A percentile compares a stretch with the other conserved stretches of the same genome.
These are phyloP conservation scores for Limenitis camilla DNA, from an alignment of 2,888 invertebrate species.

Conservation along the genomic window DNA sequence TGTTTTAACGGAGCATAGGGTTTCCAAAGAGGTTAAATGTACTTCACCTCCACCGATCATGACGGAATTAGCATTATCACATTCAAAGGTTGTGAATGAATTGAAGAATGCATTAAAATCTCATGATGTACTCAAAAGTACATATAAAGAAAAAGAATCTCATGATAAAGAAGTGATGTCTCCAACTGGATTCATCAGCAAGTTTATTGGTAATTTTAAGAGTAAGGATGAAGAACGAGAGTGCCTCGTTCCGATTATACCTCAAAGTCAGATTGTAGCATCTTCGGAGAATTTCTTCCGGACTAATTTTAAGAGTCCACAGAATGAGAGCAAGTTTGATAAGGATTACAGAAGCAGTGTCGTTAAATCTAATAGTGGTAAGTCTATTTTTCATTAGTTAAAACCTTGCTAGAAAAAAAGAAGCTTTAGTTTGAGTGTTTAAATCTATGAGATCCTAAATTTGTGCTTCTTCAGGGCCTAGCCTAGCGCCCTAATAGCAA, in stretches of 20 bases:
- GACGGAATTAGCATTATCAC: conserved; percentile 60
- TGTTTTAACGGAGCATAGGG: conserved; percentile 47
- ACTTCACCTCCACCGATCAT: conserved; percentile 51
- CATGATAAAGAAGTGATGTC: conserved; percentile 46
- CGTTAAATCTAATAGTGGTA: conserved; percentile 58
- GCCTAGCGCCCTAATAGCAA: no score
- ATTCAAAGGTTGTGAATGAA: conserved; percentile 67
- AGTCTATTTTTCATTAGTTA: conserved; percentile 32
- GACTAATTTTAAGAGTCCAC: conserved; percentile 63
- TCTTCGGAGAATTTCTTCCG: conserved; percentile 68
- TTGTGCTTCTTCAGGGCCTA: no score
- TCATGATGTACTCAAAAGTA: conserved; percentile 49
- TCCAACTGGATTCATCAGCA: conserved; percentile 57
- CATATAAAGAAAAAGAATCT: conserved; percentile 40
- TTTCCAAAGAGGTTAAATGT: conserved; percentile 39
- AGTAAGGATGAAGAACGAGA: conserved; percentile 61
- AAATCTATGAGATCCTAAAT: no score
- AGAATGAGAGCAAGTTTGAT: conserved; percentile 47
- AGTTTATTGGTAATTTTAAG: conserved; percentile 66
- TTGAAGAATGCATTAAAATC: conserved; percentile 65
- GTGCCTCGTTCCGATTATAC: conserved; percentile 43
- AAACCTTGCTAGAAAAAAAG: no score
- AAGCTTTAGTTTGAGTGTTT: no score
- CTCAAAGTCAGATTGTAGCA: conserved; percentile 56
- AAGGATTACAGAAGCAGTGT: conserved; percentile 60